Evolutionary conservation across 1,140 invertebrate genomes (phyloP).

Genomic region (Artemia franciscana): DNA sequence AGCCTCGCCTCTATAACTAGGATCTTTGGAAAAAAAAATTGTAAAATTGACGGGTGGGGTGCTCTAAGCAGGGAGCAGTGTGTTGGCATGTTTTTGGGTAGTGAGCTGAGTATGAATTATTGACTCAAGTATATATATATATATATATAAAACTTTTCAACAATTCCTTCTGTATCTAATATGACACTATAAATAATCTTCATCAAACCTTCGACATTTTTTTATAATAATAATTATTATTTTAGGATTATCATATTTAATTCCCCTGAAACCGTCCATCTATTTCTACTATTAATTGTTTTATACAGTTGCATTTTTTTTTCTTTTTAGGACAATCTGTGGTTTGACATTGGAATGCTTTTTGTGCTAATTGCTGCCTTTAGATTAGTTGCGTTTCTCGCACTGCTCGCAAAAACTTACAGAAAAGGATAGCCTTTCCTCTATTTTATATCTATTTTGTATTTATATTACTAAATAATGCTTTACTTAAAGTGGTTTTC

Average conservation of each 20-base stretch:
- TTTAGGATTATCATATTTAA: not conserved
- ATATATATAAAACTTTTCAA: not conserved
- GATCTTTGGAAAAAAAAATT: not conserved
- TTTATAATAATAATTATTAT: slow-evolving; percentile 4
- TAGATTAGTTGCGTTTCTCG: slow-evolving; percentile 46
- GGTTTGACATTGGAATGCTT: slow-evolving; percentile 41
- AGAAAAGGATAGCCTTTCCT: slow-evolving; percentile 11
- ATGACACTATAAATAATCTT: slow-evolving; percentile 2
- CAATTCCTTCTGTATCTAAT: not conserved
- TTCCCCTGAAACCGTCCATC: not conserved
- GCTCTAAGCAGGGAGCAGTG: not conserved
- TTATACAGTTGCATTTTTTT: too few relatives aligned
- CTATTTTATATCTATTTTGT: too few relatives aligned
- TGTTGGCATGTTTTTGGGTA: not conserved
- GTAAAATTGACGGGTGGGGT: not conserved
- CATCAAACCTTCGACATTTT: slow-evolving; percentile 8
- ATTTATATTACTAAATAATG: too few relatives aligned
- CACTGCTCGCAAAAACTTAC: slow-evolving; percentile 25
- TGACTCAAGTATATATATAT: slow-evolving; percentile 1
- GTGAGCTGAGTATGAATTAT: not conserved
- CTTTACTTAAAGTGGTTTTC: too few relatives aligned
- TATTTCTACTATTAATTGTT: not conserved
- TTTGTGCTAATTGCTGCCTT: slow-evolving; percentile 45
- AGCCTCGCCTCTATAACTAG: not conserved
- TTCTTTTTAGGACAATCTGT: slow-evolving; percentile 36